Evolutionary conservation across 1,140 invertebrate genomes (phyloP), one percentile per base, ranked within the genome.

Genomic region (Stegodyphus dumicola): DNA sequence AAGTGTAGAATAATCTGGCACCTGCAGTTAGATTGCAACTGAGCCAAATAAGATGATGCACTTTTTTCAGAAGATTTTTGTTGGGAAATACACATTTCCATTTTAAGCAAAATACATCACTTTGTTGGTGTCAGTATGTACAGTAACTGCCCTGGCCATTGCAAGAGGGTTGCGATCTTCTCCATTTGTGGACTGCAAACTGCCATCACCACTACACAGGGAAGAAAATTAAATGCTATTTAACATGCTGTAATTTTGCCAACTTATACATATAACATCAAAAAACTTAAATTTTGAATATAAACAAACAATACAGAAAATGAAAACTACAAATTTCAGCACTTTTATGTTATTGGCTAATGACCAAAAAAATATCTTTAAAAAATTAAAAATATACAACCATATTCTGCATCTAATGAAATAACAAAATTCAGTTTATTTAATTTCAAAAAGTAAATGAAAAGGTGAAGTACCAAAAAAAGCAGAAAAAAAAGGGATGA

Each of bases 121-220:
- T 92, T 97, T 97, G 91, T 98, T 98, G 88, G 98, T 99, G 91
- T 99, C 97, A 1, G 96, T 96, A 92, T 99, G 98, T 78, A 99
- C 98, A n/a, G 98, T 98, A 87, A 99, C 98, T 83, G 98, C 98
- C 88, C 98, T 93, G 49, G 97, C 97, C 97, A 99, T 98, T 85
- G 97, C 98, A 76, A 96, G 95, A 18, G 98, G 97, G 79, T 97
- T 99, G 88, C 98, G 93, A 91, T 99, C 98, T 92, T 99, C 98
- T 89, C 96, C 97, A 90, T 97, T 99, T 79, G 97, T 97, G 49
- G 97, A 99, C 90, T 99, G 97, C 91, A 99, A 97, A 88, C 95
- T 97, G 88, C 98, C 98, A 93, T 99, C 98, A 70, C 98, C 98
- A 90, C 94, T 95, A 89, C 88, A 77, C 80, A 76, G 54, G 33